Base-by-base conservation (phyloP, 2,888 invertebrate genomes). In the Monoplex corrugatus region DNA sequence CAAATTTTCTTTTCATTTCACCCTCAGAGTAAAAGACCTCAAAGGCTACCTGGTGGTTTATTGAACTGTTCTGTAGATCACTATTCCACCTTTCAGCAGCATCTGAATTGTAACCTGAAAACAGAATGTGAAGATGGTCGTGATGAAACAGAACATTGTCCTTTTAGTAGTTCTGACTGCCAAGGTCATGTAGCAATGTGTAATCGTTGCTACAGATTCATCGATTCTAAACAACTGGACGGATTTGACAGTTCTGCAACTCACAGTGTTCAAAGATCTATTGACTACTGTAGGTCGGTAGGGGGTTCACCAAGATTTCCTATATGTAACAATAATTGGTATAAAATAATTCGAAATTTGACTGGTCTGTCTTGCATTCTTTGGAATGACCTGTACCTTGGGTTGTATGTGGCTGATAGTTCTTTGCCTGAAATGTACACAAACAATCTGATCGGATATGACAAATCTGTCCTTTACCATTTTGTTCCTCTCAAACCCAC, bases 1-100 rank as follows among this genome's bases (percentile, higher is more conserved):
- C 63, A 23, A 63, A 19, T 63, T 8, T 63, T 63, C 23, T 23
- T 16, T 28, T 63, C 63, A 28, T 63, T 63, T 23, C 28, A 28
- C 3, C 13, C 63, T 23, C 23, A 63, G 63, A 6, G 63, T 63
- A 63, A 63, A 23, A 28, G 23, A 23, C 63, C 63, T 23, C 63
- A 63, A 23, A 16, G 3, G 63, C 63, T 72, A 32, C 35, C 72
- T 35, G 16, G 72, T 32, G 72, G 35, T 72, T 72, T 72, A 2
- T 72, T 6, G 72, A 72, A 72, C 72, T 72, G 72, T 35, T 72
- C 72, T 2, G 72, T 72, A 35, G 72, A n/a, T 72, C 3, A 72
- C 35, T 72, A 72, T 35, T n/a, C n/a, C 72, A 72, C 32, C 72
- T 72, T 72, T 35, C 72, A 72, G n/a, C 72, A 72, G 32, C 72